phyloP scores from a whole-genome alignment of 92 coral and sea anemone genomes.

The Palythoa caribaeorum region DNA sequence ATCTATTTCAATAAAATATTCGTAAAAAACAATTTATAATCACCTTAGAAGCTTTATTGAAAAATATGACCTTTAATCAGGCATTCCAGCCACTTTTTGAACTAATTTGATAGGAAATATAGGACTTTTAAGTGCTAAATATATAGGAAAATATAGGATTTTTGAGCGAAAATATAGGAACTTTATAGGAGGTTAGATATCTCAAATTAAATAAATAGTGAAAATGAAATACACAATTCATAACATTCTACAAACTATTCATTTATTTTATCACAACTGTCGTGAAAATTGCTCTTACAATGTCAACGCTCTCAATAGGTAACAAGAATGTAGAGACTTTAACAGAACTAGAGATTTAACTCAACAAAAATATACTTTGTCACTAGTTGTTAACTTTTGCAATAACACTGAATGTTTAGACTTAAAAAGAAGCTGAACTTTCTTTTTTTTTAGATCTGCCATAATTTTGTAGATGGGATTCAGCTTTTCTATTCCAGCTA shows the following conservation, averaged over 20 bases:
- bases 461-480: neutral
- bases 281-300: neutral
- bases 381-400: neutral
- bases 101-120: too few species aligned
- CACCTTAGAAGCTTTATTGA: too few species aligned
- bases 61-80: too few species aligned
- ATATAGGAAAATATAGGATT: neutral
- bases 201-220: neutral
- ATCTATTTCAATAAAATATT: too few species aligned
- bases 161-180: neutral
- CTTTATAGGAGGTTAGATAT: neutral
- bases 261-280: neutral
- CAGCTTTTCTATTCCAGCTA: constrained; percentile 21
- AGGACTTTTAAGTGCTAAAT: neutral
- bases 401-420: neutral
- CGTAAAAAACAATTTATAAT: too few species aligned
- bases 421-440: neutral
- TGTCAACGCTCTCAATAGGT: neutral
- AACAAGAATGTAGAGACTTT: neutral
- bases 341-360: neutral
- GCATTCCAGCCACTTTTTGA: too few species aligned
- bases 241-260: neutral
- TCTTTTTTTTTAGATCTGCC: neutral
- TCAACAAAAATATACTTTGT: neutral
- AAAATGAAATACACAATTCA: neutral